These are phyloP conservation scores for Pseudochirops corinnae DNA, from an alignment of 2,797 vertebrate species.

Conservation along the genomic window DNA sequence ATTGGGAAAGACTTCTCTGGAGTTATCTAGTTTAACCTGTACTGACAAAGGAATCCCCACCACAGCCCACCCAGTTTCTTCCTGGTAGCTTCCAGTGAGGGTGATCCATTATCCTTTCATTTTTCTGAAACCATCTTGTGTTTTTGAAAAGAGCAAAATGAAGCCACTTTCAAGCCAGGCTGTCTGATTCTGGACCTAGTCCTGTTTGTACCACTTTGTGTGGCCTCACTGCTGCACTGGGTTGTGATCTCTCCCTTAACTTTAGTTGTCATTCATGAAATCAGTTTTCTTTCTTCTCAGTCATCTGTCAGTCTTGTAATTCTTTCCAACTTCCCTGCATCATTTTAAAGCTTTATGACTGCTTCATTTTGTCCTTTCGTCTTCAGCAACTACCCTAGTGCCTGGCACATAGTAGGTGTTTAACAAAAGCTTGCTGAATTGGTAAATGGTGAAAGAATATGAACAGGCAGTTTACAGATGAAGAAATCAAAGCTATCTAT, in stretches of 20 bases:
- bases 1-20: neutral
- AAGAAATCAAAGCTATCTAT: no score
- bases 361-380: neutral
- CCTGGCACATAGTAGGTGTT: neutral
- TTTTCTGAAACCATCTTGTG: neutral
- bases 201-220: neutral
- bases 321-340: neutral
- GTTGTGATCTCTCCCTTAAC: neutral
- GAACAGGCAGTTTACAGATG: no score
- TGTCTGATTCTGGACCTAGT: neutral
- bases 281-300: neutral
- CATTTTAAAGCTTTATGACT: neutral
- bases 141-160: neutral
- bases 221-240: neutral
- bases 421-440: neutral
- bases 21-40: neutral
- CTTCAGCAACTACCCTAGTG: neutral
- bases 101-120: neutral
- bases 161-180: neutral
- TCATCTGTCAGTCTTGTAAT: neutral
- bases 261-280: neutral
- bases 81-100: neutral
- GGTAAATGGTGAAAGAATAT: no score
- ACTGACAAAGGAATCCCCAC: neutral
- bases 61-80: neutral